Base-by-base conservation (phyloP, 1,140 invertebrate species). In the Drosophila kurseongensis region DNA sequence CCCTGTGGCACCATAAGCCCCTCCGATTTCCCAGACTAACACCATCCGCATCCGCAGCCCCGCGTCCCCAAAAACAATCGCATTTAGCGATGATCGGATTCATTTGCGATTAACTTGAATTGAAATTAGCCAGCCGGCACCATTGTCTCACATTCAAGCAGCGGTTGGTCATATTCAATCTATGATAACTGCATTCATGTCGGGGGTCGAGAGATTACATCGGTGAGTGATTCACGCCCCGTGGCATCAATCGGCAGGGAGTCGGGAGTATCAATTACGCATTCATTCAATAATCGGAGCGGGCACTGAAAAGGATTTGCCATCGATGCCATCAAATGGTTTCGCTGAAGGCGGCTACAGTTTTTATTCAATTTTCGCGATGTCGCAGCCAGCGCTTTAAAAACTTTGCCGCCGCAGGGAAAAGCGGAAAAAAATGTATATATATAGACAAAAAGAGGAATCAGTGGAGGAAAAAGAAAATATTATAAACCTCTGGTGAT, bases 191-290 rank as follows among this genome's bases (percentile, higher is more conserved):
- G 42, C 44, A 48, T 50, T 9, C 16, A 42, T 16, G 32, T 7
- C 12, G 27, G 13, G 40, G n/a, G 16, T 9, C n/a, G 55, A 10
- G 36, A 35, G 65, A 58, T 74, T 63, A 56, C 57, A 54, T 40
- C 51, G 16, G 41, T 45, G 35, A 48, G 13, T 35, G 44, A 61
- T 47, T 74, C 58, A 40, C 48, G 55, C 57, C 63, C 63, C 54
- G 38, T 18, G 35, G 67, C 73, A 66, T 50, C 58, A 62, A 63
- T 62, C 73, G 84, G 74, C 62, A 67, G 79, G 67, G 59, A 67
- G 77, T 84, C 69, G 78, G 66, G 59, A 71, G 74, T 84, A 89
- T 84, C 85, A 89, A 84, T 89, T 89, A 89, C 80, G 74, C 80
- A 80, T 84, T 89, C 74, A 84, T 83, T 67, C 73, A 68, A 74